These are phyloP conservation scores for Leptura quadrifasciata DNA, from an alignment of 2,888 invertebrate genomes.

Conservation along the genomic window DNA sequence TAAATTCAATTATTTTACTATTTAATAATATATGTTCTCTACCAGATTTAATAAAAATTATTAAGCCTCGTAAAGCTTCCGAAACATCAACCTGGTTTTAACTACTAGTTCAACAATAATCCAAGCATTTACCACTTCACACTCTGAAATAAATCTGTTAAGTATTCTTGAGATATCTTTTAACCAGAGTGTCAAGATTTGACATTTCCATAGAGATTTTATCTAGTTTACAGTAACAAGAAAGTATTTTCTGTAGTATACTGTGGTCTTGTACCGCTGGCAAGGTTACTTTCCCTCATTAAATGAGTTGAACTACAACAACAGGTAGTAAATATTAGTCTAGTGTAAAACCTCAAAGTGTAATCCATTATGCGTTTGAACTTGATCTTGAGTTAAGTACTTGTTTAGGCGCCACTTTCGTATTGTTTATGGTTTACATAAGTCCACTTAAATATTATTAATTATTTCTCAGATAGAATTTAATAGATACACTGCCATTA, in stretches of 20 bases:
- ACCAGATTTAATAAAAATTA: not conserved
- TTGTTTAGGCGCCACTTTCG: constrained; percentile 48
- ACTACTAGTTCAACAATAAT: constrained; percentile 11
- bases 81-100: not conserved
- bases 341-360: constrained; percentile 24
- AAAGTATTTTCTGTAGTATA: constrained; percentile 14
- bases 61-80: not conserved
- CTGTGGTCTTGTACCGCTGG: not conserved
- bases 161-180: constrained; percentile 16
- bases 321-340: constrained; percentile 29
- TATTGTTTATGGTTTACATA: constrained; percentile 42
- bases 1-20: too few species aligned
- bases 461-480: not conserved
- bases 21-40: not conserved
- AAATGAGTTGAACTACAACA: constrained; percentile 17
- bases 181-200: constrained; percentile 15
- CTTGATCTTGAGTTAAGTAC: constrained; percentile 54
- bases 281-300: constrained; percentile 38
- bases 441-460: constrained; percentile 19
- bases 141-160: constrained; percentile 25
- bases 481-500: not conserved
- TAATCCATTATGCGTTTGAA: constrained; percentile 51
- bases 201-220: constrained; percentile 20
- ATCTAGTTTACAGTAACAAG: constrained; percentile 23
- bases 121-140: constrained; percentile 19